A percentile compares a stretch with the other conserved stretches of the same genome.
phyloP scores from a whole-genome alignment of 2,113 vertebrate species.

The Pithys albifrons region DNA sequence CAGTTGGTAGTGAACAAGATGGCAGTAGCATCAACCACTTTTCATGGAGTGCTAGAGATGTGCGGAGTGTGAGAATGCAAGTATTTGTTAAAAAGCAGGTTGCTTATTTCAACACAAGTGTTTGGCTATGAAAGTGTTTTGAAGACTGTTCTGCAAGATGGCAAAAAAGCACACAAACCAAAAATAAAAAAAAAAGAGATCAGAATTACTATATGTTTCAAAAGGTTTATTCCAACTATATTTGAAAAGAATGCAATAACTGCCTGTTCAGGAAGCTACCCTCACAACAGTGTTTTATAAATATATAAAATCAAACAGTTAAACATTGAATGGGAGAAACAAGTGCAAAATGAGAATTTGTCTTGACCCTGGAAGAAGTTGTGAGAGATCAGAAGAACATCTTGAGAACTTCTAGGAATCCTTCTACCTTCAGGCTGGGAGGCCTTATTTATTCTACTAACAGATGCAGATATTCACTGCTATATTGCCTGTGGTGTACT shows the following conservation, averaged over 20 bases:
- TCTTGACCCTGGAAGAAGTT: background rate
- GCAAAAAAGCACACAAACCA: background rate
- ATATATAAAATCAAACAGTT: background rate
- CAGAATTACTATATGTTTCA: background rate
- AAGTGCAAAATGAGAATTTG: background rate
- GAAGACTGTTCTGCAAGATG: background rate
- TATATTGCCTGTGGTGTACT: background rate
- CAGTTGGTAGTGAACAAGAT: background rate
- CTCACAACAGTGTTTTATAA: background rate
- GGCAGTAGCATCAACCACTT: background rate
- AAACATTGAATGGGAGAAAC: background rate
- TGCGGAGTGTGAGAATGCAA: background rate
- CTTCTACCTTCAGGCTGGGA: background rate
- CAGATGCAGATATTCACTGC: background rate
- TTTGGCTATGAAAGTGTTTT: background rate
- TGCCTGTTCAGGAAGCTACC: background rate
- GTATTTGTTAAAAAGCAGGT: background rate
- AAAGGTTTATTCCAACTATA: background rate
- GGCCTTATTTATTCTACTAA: background rate
- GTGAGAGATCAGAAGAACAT: background rate
- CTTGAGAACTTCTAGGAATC: background rate
- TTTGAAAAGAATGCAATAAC: background rate
- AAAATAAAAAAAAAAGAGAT: background rate
- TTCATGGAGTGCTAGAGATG: background rate
- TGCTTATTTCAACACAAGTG: background rate